A percentile compares a stretch with the other conserved stretches of the same genome.
phyloP scores from a whole-genome alignment of 23 tunicate species.

The Oikopleura dioica region DNA sequence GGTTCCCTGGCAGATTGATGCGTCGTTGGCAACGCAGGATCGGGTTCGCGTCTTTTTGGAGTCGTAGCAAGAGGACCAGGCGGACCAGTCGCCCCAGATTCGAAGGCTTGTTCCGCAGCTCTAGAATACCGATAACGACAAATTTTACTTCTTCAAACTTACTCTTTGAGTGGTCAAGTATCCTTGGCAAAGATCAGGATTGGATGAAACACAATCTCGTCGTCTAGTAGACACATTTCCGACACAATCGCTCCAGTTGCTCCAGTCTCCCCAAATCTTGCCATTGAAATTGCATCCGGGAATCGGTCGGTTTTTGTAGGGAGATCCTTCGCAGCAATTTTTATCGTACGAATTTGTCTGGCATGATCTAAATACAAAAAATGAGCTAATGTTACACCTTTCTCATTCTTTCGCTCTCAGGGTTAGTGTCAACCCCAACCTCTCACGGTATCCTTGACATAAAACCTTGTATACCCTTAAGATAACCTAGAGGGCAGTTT shows the following conservation, averaged over 20 bases:
- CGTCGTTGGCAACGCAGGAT: neutral
- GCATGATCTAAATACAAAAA: neutral
- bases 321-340: neutral
- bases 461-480: too few relatives aligned
- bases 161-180: too few relatives aligned
- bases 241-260: neutral
- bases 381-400: too few relatives aligned
- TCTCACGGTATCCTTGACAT: too few relatives aligned
- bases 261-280: neutral
- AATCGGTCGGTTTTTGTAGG: neutral
- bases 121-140: too few relatives aligned
- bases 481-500: too few relatives aligned
- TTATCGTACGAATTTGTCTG: neutral
- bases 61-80: neutral
- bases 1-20: constrained; percentile 1
- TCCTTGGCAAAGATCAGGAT: neutral
- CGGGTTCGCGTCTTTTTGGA: neutral
- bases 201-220: neutral
- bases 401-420: too few relatives aligned
- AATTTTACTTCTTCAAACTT: too few relatives aligned
- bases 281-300: neutral
- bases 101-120: too few relatives aligned
- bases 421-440: too few relatives aligned
- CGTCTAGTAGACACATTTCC: neutral
- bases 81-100: neutral